Evolutionary conservation across 2,888 invertebrate species (phyloP), one percentile per base, ranked within the genome.

Genomic region (Brachycybe producta): DNA sequence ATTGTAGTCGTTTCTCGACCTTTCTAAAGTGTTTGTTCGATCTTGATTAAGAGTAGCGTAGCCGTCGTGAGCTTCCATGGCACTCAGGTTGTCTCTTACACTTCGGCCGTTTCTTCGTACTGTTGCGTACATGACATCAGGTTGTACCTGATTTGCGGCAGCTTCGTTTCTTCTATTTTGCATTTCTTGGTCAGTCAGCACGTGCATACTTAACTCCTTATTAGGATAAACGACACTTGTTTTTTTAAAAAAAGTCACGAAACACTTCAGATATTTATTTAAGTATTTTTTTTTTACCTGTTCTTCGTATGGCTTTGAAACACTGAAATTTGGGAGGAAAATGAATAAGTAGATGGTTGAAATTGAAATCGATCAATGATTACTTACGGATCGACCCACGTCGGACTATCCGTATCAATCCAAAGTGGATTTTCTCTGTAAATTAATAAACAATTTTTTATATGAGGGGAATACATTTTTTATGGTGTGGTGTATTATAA

Each of bases 401-500:
- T 26, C 3, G 41, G 41, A 15, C 15, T 24, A 41, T 41, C 41
- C 80, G 86, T 87, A 72, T 90, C 90, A 61, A 88, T 79, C 90
- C 88, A 90, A 13, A 90, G 69, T 0, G 88, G 90, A 73, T 90
- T 90, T 67, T 90, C 90, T 0, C 88, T 90, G 0, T 86, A 87
- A 15, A 38, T 11, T 42, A 86, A 68, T 62, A 87, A 86, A 58
- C 15, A 41, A 41, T 30, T 8, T n/a, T 11, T 38, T 11, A 38
- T 13, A 38, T 30, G 30, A 30, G 30, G 13, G 13, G 13, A 30
- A 11, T 30, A 11, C 8, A 30, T 30, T 30, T 30, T 11, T 11
- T 11, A 11, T 30, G 30, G 8, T 11, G 13, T 11, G 13, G 30
- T 30, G 13, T 11, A 30, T 30, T 30, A 30, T 11, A 30, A 30